Conservation (phyloP, 2,113 vertebrate genomes). For the Orientallactaga bullata region DNA sequence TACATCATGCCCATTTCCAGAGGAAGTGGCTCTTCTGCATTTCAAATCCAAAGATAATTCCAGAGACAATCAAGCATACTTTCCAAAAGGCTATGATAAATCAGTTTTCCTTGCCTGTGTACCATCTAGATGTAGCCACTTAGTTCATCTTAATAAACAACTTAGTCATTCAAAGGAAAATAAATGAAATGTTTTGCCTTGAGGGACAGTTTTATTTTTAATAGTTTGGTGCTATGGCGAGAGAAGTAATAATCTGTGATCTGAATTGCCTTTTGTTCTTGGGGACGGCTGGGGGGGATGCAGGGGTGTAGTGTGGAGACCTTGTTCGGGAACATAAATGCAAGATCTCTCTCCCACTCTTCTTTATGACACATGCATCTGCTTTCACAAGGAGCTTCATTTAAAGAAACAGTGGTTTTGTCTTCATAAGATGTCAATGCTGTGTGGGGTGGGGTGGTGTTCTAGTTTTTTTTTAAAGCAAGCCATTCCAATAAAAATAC, state of each 20-base stretch:
- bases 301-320: slow-evolving; percentile 9
- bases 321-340: neutral
- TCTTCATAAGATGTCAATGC: neutral
- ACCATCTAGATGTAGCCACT: slow-evolving; percentile 82
- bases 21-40: slow-evolving; percentile 36
- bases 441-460: too few species aligned
- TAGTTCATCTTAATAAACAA: slow-evolving; percentile 87
- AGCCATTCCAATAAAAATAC: neutral
- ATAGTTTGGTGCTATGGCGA: slow-evolving; percentile 80
- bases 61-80: slow-evolving; percentile 62
- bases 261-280: slow-evolving; percentile 82
- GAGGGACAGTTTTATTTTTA: slow-evolving; percentile 86
- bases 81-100: slow-evolving; percentile 78
- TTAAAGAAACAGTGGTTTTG: neutral
- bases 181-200: slow-evolving; percentile 88
- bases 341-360: neutral
- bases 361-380: neutral
- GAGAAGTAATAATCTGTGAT: slow-evolving; percentile 77
- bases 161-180: slow-evolving; percentile 86
- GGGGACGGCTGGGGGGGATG: slow-evolving; percentile 60
- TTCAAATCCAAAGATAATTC: slow-evolving; percentile 74
- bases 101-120: slow-evolving; percentile 82
- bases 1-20: neutral
- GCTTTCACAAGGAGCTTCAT: neutral
- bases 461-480: neutral